Percentiles rank a stretch among this genome's conserved stretches.
These are phyloP conservation scores for Calyptommatus sinebrachiatus DNA, from an alignment of 2,113 vertebrate species.

Conservation along the genomic window DNA sequence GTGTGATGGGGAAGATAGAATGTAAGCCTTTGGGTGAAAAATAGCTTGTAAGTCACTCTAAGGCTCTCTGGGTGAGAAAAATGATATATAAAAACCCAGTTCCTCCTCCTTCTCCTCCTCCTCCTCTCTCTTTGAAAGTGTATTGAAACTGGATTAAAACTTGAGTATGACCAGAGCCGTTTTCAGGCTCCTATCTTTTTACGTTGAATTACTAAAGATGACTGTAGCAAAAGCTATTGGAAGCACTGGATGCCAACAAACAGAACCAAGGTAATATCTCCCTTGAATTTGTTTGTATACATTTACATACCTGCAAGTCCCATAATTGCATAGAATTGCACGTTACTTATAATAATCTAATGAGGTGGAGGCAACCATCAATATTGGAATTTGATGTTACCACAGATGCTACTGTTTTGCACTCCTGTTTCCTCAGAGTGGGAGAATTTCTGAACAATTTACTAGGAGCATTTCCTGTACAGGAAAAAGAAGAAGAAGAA, in stretches of 20 bases:
- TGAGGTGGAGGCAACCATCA: neutral
- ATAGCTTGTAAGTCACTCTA: no score
- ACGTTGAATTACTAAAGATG: neutral
- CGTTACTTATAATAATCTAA: neutral
- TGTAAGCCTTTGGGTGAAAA: no score
- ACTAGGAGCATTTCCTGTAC: neutral
- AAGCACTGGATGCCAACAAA: no score
- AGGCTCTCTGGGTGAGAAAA: no score
- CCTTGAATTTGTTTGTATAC: neutral
- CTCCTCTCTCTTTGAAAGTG: neutral
- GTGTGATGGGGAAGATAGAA: no score
- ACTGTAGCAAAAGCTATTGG: neutral
- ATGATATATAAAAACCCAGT: no score
- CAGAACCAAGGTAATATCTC: neutral
- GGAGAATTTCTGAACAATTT: neutral
- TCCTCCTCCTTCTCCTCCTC: neutral
- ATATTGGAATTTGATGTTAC: conserved; percentile 1
- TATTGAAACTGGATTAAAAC: no score
- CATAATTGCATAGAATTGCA: conserved; percentile 8
- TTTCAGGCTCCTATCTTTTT: neutral
- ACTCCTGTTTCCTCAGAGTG: neutral
- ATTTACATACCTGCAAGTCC: neutral
- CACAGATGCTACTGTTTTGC: neutral
- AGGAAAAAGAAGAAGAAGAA: no score
- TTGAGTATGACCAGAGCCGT: no score